These are phyloP conservation scores for Oreotrochilus melanogaster DNA, from an alignment of 2,113 vertebrate species.

Conservation along the genomic window DNA sequence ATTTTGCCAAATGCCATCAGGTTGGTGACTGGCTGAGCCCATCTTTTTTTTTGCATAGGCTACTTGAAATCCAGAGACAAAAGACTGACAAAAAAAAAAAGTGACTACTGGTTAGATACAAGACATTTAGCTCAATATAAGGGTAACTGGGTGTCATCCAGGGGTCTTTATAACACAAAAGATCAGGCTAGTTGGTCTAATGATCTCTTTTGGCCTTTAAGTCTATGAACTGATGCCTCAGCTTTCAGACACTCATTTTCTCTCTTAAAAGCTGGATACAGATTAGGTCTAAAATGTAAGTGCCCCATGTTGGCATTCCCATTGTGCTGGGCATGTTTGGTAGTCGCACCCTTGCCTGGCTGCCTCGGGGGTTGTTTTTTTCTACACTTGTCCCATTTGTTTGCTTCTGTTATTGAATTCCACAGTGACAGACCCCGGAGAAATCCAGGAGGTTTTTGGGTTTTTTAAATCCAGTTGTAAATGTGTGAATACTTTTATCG, in stretches of 20 bases:
- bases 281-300: background rate
- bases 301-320: background rate
- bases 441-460: background rate
- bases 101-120: background rate
- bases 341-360: background rate
- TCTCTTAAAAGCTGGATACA: background rate
- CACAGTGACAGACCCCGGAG: background rate
- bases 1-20: background rate
- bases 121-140: background rate
- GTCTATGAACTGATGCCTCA: background rate
- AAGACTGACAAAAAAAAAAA: background rate
- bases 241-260: background rate
- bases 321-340: background rate
- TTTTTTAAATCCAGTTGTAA: conserved; percentile 11
- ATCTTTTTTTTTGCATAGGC: background rate
- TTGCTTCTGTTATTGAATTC: conserved; percentile 14
- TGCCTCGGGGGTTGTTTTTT: background rate
- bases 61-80: background rate
- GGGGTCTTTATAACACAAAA: background rate
- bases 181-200: background rate
- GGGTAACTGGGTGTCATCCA: background rate
- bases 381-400: background rate
- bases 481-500: conserved; percentile 36
- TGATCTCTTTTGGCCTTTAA: background rate
- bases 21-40: background rate